Base-by-base conservation (phyloP, 2,888 invertebrate genomes). In the Keiferia lycopersicella region DNA sequence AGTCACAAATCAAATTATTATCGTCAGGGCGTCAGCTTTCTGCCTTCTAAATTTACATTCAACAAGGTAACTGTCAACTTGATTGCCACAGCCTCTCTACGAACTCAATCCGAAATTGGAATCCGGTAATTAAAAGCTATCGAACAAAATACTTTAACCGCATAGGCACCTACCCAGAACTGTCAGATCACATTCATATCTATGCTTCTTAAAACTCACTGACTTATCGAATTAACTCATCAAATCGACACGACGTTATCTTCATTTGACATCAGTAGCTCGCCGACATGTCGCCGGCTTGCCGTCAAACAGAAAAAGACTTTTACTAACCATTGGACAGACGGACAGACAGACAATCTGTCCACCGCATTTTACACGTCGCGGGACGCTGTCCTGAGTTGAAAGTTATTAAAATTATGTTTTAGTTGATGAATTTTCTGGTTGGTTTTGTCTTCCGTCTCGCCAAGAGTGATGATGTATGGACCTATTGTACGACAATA, bases 221-320 rank as follows among this genome's bases (percentile, higher is more conserved):
- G 58, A 16, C 82, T 34, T 83, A 83, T 86, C 82, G 83, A 87
- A 88, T 88, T 87, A 88, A 86, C 80, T 80, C 85, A 79, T 88
- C 87, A 84, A 81, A 76, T 76, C 69, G 71, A 69, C 69, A 75
- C 51, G 83, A 85, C 85, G 75, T 80, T 87, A 87, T 87, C 87
- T 67, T 67, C 67, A 61, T 64, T 72, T 71, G 87, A 87, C 86
- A 88, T 87, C 87, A 74, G 83, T 82, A 83, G 85, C 82, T 30
- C 16, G 30, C 34, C 56, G 56, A 56, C 53, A 53, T 30, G 20
- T n/a, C 26, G 22, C 20, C 45, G 30, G 20, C 60, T 1, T 39
- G 11, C 39, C 39, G 38, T 38, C 14, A 38, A 58, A 39, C 39
- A 58, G 38, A 38, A 39, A 58, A 53, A 51, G 39, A 56, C 41